A percentile compares a stretch with the other conserved stretches of the same genome.
Evolutionary conservation across 1,140 invertebrate genomes (phyloP).

Genomic region (Mycetomoellerius zeteki): DNA sequence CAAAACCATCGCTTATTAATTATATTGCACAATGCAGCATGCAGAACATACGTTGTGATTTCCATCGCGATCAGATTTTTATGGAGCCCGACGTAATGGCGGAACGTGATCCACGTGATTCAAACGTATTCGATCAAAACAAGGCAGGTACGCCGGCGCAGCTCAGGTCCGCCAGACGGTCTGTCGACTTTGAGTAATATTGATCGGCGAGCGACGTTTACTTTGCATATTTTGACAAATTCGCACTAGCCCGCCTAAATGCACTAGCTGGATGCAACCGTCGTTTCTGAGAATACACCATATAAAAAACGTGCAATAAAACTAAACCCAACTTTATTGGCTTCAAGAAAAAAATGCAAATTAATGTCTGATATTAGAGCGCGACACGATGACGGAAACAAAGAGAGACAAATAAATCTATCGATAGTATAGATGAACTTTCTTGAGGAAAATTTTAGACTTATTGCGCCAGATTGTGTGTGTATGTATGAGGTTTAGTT

Average conservation of each 20-base stretch:
- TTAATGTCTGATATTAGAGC: conserved; percentile 19
- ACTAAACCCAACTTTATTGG: conserved; percentile 16
- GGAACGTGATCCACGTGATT: not conserved
- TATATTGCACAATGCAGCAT: not conserved
- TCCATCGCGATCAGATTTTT: conserved; percentile 1
- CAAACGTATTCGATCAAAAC: conserved; percentile 30
- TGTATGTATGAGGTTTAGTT: not conserved
- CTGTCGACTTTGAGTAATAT: conserved; percentile 43
- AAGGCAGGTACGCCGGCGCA: conserved; percentile 15
- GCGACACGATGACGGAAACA: not conserved
- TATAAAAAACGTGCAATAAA: conserved; percentile 28
- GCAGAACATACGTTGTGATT: not conserved
- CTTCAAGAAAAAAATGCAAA: conserved; percentile 33
- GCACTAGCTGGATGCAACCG: conserved; percentile 13
- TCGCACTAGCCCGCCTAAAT: conserved; percentile 30
- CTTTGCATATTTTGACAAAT: conserved; percentile 58
- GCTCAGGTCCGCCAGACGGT: conserved; percentile 44
- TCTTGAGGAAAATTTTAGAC: not conserved
- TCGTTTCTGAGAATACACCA: conserved; percentile 31
- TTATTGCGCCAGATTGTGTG: not conserved
- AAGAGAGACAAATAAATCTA: not conserved
- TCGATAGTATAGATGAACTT: not conserved
- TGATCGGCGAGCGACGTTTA: conserved; percentile 49
- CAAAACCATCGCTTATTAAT: conserved; percentile 14
- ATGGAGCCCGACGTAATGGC: too few relatives aligned